Conservation (phyloP, 2,113 vertebrate genomes). For the Argyrosomus japonicus region DNA sequence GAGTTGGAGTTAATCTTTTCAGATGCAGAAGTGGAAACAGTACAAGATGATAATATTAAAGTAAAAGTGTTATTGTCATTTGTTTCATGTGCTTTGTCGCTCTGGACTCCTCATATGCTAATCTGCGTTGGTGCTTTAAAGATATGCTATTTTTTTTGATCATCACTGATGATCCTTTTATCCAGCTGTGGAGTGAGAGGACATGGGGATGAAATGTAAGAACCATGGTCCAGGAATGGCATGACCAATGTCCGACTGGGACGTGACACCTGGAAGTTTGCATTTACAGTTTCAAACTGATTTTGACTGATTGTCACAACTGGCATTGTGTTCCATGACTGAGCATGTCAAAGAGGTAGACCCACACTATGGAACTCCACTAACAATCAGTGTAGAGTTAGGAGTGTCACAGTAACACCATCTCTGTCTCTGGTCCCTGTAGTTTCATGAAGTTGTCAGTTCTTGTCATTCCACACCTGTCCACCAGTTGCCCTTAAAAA, state of each 20-base stretch:
- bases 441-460: background rate
- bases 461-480: background rate
- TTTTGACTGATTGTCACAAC: too few relatives aligned
- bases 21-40: constrained; percentile 10
- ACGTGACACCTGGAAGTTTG: too few relatives aligned
- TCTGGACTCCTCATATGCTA: background rate
- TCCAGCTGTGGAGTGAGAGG: background rate
- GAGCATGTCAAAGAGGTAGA: too few relatives aligned
- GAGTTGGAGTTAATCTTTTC: constrained; percentile 6
- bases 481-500: background rate
- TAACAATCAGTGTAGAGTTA: too few relatives aligned
- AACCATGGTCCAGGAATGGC: background rate
- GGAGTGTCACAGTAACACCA: too few relatives aligned
- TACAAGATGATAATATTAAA: constrained; percentile 16
- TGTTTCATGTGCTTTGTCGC: background rate
- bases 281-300: too few relatives aligned
- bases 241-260: background rate
- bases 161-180: background rate
- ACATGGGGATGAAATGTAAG: background rate
- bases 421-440: too few relatives aligned
- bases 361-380: too few relatives aligned
- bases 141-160: background rate
- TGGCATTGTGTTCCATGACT: too few relatives aligned
- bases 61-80: background rate
- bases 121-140: background rate